Conservation (phyloP, 2,113 vertebrate genomes). For the Xiphophorus hellerii region DNA sequence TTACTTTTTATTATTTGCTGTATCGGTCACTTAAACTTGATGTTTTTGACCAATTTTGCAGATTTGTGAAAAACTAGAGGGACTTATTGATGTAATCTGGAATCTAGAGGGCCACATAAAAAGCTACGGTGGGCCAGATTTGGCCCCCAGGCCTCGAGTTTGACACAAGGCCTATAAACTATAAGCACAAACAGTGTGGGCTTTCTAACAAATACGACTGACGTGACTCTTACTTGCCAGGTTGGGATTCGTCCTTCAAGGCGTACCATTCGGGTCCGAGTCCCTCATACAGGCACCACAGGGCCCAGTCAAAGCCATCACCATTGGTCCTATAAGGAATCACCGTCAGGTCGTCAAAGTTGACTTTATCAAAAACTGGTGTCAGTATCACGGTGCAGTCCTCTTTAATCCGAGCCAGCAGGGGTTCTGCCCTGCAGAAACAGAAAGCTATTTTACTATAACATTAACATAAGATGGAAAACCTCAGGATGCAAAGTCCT, state of each 20-base stretch:
- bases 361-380: conserved; percentile 77
- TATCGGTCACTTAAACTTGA: too few relatives aligned
- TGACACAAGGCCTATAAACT: too few relatives aligned
- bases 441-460: neutral
- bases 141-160: too few relatives aligned
- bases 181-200: too few relatives aligned
- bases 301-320: conserved; percentile 75
- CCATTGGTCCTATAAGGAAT: neutral
- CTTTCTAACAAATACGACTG: too few relatives aligned
- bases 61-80: too few relatives aligned
- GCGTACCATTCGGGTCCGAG: conserved; percentile 78
- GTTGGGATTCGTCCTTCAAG: conserved; percentile 60
- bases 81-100: too few relatives aligned
- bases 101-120: too few relatives aligned
- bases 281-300: conserved; percentile 77
- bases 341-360: conserved; percentile 65
- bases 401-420: conserved; percentile 76
- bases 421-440: conserved; percentile 74
- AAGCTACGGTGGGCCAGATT: too few relatives aligned
- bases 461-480: neutral
- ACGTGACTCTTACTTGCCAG: conserved; percentile 71
- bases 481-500: neutral
- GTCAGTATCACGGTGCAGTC: conserved; percentile 75
- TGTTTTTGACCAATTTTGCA: too few relatives aligned
- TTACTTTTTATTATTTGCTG: too few relatives aligned